Conservation (phyloP, 2,113 vertebrate species). For the Dicerorhinus sumatrensis region DNA sequence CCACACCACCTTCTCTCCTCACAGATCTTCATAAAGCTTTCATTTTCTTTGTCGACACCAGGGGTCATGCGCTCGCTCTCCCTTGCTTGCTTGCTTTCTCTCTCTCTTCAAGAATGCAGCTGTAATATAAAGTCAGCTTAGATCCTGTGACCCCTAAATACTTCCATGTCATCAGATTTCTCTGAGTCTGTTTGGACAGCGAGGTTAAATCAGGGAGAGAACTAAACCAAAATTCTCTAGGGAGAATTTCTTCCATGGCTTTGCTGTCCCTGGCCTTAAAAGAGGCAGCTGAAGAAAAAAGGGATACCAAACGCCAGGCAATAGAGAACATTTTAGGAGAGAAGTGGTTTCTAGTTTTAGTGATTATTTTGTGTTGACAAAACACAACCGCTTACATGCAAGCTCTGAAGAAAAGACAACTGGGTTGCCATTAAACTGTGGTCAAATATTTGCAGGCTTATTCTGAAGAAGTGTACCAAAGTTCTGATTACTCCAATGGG, state of each 20-base stretch:
- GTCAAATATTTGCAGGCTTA: not conserved
- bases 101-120: not conserved
- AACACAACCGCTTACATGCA: not conserved
- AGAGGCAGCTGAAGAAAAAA: not conserved
- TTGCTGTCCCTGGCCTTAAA: not conserved
- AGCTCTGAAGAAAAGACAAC: not conserved
- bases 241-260: not conserved
- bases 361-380: not conserved
- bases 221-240: not conserved
- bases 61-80: not conserved
- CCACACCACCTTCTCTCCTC: not conserved
- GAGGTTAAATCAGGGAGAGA: not conserved
- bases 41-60: not conserved
- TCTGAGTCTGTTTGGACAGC: not conserved
- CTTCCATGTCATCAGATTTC: not conserved
- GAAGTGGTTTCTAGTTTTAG: not conserved
- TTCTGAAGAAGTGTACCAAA: not conserved
- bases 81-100: not conserved
- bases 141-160: not conserved
- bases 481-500: not conserved
- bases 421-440: not conserved
- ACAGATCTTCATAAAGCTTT: not conserved
- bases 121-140: conserved; percentile 1
- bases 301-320: not conserved
- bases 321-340: not conserved